These are phyloP conservation scores for Andrena chrysosceles DNA, from an alignment of 2,888 invertebrate genomes.

Conservation along the genomic window DNA sequence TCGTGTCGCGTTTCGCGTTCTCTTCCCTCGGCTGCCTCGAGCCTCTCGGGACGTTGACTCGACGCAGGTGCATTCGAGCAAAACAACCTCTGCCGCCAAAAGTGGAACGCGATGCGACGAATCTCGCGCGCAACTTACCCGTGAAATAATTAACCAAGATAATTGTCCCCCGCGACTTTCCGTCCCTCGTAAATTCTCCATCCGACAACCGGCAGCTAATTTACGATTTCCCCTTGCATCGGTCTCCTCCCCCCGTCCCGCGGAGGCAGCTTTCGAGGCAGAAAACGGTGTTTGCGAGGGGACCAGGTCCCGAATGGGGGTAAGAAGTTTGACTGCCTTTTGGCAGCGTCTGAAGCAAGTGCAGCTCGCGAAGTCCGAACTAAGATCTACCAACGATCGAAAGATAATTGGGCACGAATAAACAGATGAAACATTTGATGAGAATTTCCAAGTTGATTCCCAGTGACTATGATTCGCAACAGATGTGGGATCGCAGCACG, in stretches of 20 bases:
- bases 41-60: slow-evolving; percentile 45
- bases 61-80: slow-evolving; percentile 20
- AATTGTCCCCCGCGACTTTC: slow-evolving; percentile 29
- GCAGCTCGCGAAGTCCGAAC: no score
- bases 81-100: slow-evolving; percentile 30
- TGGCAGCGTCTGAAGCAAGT: no score
- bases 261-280: neutral
- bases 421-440: no score
- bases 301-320: no score
- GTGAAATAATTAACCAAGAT: slow-evolving; percentile 44
- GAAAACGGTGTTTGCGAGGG: no score
- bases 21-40: neutral
- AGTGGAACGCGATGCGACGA: slow-evolving; percentile 20
- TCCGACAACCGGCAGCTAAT: slow-evolving; percentile 27
- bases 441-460: neutral
- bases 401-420: no score
- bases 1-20: neutral
- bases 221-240: neutral
- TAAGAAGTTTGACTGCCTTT: no score
- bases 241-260: no score
- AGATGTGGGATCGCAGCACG: neutral
- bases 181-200: slow-evolving; percentile 24
- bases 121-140: slow-evolving; percentile 25
- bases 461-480: neutral
- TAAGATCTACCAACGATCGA: no score